Percentiles rank a stretch among this genome's conserved stretches.
Conservation (phyloP, 2,113 vertebrate species). For the Verasper variegatus region DNA sequence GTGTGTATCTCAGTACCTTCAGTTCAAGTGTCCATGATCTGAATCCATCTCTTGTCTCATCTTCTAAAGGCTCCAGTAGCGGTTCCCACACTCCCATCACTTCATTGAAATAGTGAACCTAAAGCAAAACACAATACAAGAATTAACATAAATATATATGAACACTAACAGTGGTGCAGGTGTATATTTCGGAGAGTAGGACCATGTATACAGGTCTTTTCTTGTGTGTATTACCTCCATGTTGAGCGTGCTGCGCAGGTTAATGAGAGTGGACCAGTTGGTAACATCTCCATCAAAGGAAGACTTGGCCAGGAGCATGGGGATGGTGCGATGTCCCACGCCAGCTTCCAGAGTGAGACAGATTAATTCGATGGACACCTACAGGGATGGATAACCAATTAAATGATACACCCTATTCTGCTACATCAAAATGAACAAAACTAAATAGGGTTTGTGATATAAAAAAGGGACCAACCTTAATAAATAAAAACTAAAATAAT, state of each 20-base stretch:
- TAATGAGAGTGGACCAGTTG: conserved; percentile 95
- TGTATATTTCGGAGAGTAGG: not conserved
- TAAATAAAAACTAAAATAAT: not conserved
- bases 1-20: conserved; percentile 81
- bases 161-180: not conserved
- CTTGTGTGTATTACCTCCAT: conserved; percentile 86
- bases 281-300: conserved; percentile 89
- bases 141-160: not conserved
- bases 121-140: conserved; percentile 43
- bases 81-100: conserved; percentile 97
- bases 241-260: conserved; percentile 87
- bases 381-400: conserved; percentile 1
- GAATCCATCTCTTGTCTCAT: conserved; percentile 90
- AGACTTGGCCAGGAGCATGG: conserved; percentile 97
- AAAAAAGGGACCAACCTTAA: not conserved
- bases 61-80: conserved; percentile 94
- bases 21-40: conserved; percentile 91
- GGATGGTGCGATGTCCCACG: conserved; percentile 93
- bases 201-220: not conserved
- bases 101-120: conserved; percentile 98
- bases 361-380: conserved; percentile 88
- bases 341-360: conserved; percentile 96
- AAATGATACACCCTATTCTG: not conserved
- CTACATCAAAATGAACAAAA: too few species aligned
- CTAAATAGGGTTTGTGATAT: not conserved